Base-by-base conservation (phyloP, 1,140 invertebrate species). In the Lepidurus packardi region DNA sequence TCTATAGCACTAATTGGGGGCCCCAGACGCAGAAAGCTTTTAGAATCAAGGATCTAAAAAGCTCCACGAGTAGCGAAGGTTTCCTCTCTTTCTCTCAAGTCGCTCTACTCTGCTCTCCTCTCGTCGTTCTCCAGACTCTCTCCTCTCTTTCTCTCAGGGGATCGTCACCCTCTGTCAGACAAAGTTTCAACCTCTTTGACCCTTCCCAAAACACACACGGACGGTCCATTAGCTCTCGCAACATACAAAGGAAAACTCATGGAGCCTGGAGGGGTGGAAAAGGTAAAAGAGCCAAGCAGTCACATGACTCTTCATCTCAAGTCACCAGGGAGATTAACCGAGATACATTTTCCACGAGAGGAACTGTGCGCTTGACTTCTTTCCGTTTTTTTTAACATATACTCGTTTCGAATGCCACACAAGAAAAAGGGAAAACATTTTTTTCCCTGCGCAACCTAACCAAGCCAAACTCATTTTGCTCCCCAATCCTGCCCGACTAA, bases 21-120 rank as follows among this genome's bases (percentile, higher is more conserved):
- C 53, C 53, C 53, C 21, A 65, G 53, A 65, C 53, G 21, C 53
- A 65, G 53, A 65, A 65, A 65, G 53, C 53, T 65, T 65, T 65
- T 65, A 65, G 53, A 65, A 65, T 65, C 53, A 65, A 65, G 53
- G 53, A 65, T 65, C 53, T 65, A 21, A 65, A 65, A 65, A 65
- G 53, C 53, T 65, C 13, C 53, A n/a, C 53, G 53, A 65, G 34
- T 34, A 4, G 34, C 34, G 2, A 65, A 65, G 53, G 53, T 65
- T 65, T 13, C 53, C 13, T 65, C 53, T 16, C 25, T 34, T 34
- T 34, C 25, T 34, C 34, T 34, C 34, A 34, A 34, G 34, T 34
- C 34, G 34, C 34, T 34, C 10, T 65, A n/a, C 6, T 65, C 13
- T 65, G 53, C 13, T 65, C 53, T 65, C 21, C 16, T 65, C 53